These are phyloP conservation scores for Zaprionus tsacasi DNA, from an alignment of 1,140 invertebrate species.

Conservation along the genomic window DNA sequence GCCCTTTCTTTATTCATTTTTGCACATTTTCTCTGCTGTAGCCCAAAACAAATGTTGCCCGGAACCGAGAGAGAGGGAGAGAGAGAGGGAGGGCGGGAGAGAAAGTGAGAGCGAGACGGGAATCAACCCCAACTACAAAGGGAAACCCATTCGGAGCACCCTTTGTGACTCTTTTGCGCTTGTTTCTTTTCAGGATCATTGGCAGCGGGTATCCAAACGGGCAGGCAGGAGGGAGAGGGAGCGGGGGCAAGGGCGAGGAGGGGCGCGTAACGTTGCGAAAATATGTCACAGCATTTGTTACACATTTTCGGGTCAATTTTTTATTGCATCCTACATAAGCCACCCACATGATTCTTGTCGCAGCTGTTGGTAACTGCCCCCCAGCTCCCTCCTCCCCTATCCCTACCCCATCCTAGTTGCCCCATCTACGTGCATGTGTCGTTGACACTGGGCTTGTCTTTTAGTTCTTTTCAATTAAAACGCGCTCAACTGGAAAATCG, in stretches of 20 bases:
- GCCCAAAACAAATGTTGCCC: constrained; percentile 78
- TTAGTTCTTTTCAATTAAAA: constrained; percentile 80
- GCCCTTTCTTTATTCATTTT: constrained; percentile 67
- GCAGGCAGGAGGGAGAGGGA: background rate
- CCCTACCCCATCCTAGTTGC: background rate
- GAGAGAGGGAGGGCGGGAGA: constrained; percentile 2
- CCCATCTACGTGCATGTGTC: constrained; percentile 34
- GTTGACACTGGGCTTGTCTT: constrained; percentile 78
- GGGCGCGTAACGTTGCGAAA: constrained; percentile 65
- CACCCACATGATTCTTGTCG: constrained; percentile 58
- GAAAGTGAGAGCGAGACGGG: background rate
- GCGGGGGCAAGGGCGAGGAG: background rate
- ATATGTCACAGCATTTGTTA: constrained; percentile 83
- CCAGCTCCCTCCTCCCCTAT: background rate
- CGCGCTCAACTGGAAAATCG: constrained; percentile 77
- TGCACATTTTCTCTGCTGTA: constrained; percentile 70
- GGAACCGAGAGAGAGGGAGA: constrained; percentile 53
- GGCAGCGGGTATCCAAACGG: constrained; percentile 58
- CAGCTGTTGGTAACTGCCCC: constrained; percentile 61
- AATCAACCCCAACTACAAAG: constrained; percentile 28
- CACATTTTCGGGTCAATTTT: constrained; percentile 83
- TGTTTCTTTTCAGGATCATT: constrained; percentile 77
- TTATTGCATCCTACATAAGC: constrained; percentile 66
- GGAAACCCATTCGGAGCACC: constrained; percentile 64
- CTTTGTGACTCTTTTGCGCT: constrained; percentile 68